Base-by-base conservation (phyloP, 1,140 invertebrate species). In the Procambarus virginalis region DNA sequence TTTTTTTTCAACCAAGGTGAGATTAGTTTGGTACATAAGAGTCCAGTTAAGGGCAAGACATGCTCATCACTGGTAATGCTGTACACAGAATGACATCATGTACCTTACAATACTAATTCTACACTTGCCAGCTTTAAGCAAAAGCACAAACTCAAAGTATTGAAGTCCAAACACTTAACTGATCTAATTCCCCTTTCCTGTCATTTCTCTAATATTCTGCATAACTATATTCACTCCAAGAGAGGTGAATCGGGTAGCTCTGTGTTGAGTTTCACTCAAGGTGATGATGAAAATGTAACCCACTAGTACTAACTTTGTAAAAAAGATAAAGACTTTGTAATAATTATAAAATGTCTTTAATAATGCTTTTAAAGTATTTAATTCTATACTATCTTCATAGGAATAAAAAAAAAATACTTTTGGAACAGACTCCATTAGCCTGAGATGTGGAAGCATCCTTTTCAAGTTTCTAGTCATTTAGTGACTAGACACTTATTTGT, bases 401-500 rank as follows among this genome's bases (percentile, higher is more conserved):
- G 22, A 34, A 22, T 34, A 34, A 55, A 55, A 55, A 12, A 55
- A 73, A 73, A 73, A 73, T 73, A 73, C n/a, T 73, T 73, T 73
- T 73, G 8, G n/a, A 73, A 73, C 68, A 73, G 68, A 73, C 68
- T 73, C 22, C 68, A 73, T 4, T 73, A 73, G 68, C 80, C 80
- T 82, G 80, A 82, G 80, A 34, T 17, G 51, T 64, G 80, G 80
- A 82, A 82, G 80, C 80, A 82, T 82, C 58, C 60, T 34, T 82
- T 82, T 20, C 8, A 73, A 46, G 34, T 46, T n/a, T 82, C 80
- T 68, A 82, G 68, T 82, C 80, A 82, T 34, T 82, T 45, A 60
- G 22, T 82, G 80, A 82, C 80, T 82, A 82, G 80, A 68, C 80
- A 82, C 20, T 34, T 34, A 81, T 82, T 46, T 20, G 34, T 82